phyloP scores from a whole-genome alignment of 2,113 vertebrate species.

The Pterocles orientalis region DNA sequence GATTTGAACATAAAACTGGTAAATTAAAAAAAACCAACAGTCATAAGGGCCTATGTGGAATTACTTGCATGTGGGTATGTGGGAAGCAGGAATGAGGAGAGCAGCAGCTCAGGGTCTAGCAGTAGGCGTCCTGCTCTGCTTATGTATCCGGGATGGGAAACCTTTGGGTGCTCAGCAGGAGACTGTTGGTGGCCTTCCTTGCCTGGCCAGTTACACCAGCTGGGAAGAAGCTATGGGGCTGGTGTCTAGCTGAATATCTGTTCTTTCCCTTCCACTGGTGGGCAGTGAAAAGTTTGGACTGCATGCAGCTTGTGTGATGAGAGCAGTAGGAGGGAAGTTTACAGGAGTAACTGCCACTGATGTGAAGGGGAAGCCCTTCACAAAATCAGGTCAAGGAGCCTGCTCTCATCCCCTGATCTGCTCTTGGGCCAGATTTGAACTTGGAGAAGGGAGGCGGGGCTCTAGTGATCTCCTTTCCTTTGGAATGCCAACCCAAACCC shows the following conservation, averaged over 20 bases:
- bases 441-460: background rate
- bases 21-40: background rate
- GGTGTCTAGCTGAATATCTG: too few species aligned
- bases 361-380: background rate
- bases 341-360: background rate
- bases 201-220: background rate
- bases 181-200: background rate
- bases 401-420: background rate
- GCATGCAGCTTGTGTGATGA: background rate
- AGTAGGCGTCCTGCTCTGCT: background rate
- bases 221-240: background rate
- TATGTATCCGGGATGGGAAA: background rate
- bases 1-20: background rate
- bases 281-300: background rate
- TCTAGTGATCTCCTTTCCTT: background rate
- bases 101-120: background rate
- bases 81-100: background rate
- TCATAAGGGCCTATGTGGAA: fast-evolving
- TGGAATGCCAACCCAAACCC: background rate
- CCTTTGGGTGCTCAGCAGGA: too few species aligned
- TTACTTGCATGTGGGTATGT: fast-evolving
- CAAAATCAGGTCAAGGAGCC: background rate
- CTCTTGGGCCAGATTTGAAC: background rate
- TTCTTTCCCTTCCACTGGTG: fast-evolving
- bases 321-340: background rate